A percentile compares a stretch with the other conserved stretches of the same genome.
These are phyloP conservation scores for Gibbula magus DNA, from an alignment of 2,888 invertebrate genomes.

Conservation along the genomic window DNA sequence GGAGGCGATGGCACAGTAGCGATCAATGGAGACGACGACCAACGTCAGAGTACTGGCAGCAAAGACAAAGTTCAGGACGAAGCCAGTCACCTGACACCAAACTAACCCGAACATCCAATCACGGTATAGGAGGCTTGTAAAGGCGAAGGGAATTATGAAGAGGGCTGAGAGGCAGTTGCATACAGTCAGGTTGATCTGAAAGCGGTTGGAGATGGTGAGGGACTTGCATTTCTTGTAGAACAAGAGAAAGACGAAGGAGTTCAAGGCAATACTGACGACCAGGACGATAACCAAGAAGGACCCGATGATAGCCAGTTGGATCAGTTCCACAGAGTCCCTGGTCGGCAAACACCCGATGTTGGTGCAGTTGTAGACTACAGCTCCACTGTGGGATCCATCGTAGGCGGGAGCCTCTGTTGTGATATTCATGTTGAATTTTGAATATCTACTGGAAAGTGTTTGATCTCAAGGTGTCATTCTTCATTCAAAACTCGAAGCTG, in stretches of 20 bases:
- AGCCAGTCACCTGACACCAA: conserved; percentile 80
- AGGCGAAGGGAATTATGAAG: conserved; percentile 76
- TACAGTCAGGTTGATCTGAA: conserved; percentile 79
- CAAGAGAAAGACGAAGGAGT: conserved; percentile 84
- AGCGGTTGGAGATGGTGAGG: conserved; percentile 85
- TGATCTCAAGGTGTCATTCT: too few species aligned
- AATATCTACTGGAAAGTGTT: too few species aligned
- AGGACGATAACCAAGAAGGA: conserved; percentile 55
- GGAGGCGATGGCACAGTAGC: conserved; percentile 82
- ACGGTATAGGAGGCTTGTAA: conserved; percentile 70
- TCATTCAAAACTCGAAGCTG: too few species aligned
- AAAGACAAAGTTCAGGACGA: conserved; percentile 79
- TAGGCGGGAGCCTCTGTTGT: too few species aligned
- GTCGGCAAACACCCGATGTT: too few species aligned
- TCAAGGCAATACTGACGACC: conserved; percentile 81
- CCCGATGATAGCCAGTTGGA: conserved; percentile 49
- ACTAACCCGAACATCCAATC: conserved; percentile 66
- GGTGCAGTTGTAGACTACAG: too few species aligned
- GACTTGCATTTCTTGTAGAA: conserved; percentile 85
- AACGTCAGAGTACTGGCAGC: conserved; percentile 81
- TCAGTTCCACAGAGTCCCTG: background rate
- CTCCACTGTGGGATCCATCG: too few species aligned
- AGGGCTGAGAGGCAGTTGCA: conserved; percentile 77
- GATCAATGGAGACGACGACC: conserved; percentile 81
- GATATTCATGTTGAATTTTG: too few species aligned